phyloP scores from a whole-genome alignment of 2,888 invertebrate species.

The Zootermopsis nevadensis region DNA sequence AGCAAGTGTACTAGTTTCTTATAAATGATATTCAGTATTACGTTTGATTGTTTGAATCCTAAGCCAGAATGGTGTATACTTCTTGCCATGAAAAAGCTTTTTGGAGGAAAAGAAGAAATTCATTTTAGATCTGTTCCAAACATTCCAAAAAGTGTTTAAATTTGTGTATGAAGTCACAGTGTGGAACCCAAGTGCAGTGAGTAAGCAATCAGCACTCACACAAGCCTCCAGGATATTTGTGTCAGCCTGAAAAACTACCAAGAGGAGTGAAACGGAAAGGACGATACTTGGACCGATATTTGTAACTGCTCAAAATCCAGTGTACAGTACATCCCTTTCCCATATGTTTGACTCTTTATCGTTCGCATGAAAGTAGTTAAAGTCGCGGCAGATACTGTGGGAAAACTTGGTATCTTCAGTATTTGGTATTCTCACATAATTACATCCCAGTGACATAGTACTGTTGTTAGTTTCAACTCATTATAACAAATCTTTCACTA shows the following conservation, averaged over 20 bases:
- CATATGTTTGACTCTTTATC: conserved; percentile 46
- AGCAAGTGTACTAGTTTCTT: conserved; percentile 36
- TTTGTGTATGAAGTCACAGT: conserved; percentile 36
- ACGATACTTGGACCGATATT: conserved; percentile 45
- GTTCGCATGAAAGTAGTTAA: conserved; percentile 46
- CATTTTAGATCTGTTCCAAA: conserved; percentile 29
- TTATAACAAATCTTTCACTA: conserved; percentile 36
- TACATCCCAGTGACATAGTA: conserved; percentile 30
- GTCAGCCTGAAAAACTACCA: not conserved
- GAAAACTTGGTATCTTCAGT: conserved; percentile 39
- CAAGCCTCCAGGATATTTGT: conserved; percentile 41
- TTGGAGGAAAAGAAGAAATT: conserved; percentile 24
- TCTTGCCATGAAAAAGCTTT: conserved; percentile 38
- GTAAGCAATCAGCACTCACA: conserved; percentile 35
- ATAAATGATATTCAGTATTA: conserved; percentile 43
- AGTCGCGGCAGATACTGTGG: conserved; percentile 48
- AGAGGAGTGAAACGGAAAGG: conserved; percentile 34
- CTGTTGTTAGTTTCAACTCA: conserved; percentile 31
- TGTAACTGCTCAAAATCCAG: conserved; percentile 50
- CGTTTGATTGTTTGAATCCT: conserved; percentile 40
- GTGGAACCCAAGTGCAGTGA: conserved; percentile 32
- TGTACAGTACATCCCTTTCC: conserved; percentile 45
- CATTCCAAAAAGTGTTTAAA: conserved; percentile 34
- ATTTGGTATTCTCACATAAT: conserved; percentile 25
- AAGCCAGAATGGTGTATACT: conserved; percentile 43